Percentiles rank a stretch among this genome's conserved stretches.
Conservation (phyloP, 2,113 vertebrate genomes). For the Astur gentilis region DNA sequence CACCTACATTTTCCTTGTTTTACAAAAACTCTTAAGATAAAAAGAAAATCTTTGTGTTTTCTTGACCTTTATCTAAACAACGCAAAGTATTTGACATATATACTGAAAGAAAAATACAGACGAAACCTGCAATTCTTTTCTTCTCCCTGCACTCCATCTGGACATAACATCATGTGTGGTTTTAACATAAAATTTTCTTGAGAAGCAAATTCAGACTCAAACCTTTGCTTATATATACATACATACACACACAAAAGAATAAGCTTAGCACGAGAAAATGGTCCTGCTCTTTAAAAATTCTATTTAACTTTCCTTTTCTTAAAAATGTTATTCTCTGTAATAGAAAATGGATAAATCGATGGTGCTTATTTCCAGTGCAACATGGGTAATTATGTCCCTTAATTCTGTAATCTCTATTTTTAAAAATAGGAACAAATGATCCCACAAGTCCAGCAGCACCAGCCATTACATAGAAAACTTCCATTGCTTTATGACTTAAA, state of each 20-base stretch:
- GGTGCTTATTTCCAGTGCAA: background rate
- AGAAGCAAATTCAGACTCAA: background rate
- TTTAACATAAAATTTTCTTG: background rate
- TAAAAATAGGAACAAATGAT: background rate
- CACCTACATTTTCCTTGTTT: background rate
- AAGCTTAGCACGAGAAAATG: background rate
- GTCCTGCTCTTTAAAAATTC: background rate
- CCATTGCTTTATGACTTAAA: background rate
- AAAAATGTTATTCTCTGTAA: background rate
- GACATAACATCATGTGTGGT: background rate
- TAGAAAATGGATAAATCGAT: background rate
- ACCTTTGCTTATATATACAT: background rate
- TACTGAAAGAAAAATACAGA: constrained; percentile 1
- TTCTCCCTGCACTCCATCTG: background rate
- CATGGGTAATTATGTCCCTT: background rate
- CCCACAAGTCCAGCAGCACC: background rate
- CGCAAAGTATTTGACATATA: background rate
- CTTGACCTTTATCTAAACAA: constrained; percentile 37
- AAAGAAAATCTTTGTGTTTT: background rate
- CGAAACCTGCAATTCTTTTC: constrained; percentile 19
- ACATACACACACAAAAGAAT: background rate
- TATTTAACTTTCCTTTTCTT: background rate
- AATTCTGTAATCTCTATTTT: constrained; percentile 11
- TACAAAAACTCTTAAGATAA: background rate
- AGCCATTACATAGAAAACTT: background rate